phyloP scores from a whole-genome alignment of 2,888 invertebrate species.

The Troides oblongomaculatus region DNA sequence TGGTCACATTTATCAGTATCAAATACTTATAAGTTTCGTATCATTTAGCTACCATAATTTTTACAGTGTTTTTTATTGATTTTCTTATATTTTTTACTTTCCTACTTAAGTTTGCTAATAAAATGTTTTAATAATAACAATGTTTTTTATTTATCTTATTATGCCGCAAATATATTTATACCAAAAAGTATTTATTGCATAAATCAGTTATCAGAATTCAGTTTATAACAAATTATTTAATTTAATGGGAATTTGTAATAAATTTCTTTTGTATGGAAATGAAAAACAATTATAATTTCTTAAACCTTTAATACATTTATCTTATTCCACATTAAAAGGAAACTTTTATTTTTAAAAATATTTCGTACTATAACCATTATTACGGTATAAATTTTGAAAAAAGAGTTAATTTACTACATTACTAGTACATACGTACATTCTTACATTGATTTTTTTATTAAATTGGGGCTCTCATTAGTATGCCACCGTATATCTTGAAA shows the following conservation, averaged over 20 bases:
- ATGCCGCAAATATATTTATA: neutral
- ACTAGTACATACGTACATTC: too few relatives aligned
- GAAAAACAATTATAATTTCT: too few relatives aligned
- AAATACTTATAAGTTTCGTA: slow-evolving; percentile 27
- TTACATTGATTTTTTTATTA: too few relatives aligned
- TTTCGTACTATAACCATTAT: too few relatives aligned
- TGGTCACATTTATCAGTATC: slow-evolving; percentile 47
- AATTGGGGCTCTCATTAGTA: too few relatives aligned
- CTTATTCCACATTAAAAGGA: too few relatives aligned
- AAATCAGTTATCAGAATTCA: neutral
- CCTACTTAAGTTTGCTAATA: slow-evolving; percentile 80
- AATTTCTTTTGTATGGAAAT: too few relatives aligned
- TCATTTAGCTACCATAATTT: slow-evolving; percentile 67
- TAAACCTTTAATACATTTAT: too few relatives aligned
- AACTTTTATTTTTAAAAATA: too few relatives aligned
- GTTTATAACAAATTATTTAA: neutral
- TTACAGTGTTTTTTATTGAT: slow-evolving; percentile 75
- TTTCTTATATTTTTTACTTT: slow-evolving; percentile 79
- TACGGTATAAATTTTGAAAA: too few relatives aligned
- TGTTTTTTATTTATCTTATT: slow-evolving; percentile 20
- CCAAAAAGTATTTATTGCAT: neutral
- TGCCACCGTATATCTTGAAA: too few relatives aligned
- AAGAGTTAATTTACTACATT: too few relatives aligned
- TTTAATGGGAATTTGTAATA: neutral
- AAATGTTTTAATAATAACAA: slow-evolving; percentile 72